These are phyloP conservation scores for Lagenorhynchus albirostris DNA, from an alignment of 2,113 vertebrate species.

Conservation along the genomic window DNA sequence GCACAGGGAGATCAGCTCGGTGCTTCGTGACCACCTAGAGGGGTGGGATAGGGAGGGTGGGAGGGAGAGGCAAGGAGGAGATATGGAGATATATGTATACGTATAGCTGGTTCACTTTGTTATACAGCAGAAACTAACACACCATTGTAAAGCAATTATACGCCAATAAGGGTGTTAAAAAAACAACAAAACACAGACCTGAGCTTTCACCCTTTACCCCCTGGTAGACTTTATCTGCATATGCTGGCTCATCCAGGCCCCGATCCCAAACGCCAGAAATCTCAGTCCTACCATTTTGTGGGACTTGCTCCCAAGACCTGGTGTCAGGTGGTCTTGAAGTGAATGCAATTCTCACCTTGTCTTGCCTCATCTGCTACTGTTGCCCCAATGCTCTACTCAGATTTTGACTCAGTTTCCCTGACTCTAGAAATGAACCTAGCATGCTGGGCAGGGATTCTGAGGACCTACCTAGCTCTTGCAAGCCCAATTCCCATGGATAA, in stretches of 20 bases:
- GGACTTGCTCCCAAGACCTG: not conserved
- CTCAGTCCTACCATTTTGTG: not conserved
- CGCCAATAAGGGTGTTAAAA: no score
- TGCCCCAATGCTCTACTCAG: not conserved
- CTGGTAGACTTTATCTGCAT: not conserved
- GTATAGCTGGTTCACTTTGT: no score
- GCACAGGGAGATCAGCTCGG: no score
- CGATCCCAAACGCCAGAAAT: accelerated
- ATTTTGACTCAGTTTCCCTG: not conserved
- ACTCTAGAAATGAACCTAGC: not conserved
- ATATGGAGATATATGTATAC: accelerated
- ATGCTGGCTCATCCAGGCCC: accelerated
- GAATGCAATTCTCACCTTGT: not conserved
- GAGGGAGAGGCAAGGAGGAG: no score
- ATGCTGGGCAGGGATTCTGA: not conserved
- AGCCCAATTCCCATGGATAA: not conserved
- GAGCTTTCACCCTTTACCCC: not conserved
- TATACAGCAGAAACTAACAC: no score
- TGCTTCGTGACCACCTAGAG: no score
- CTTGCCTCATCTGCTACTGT: not conserved
- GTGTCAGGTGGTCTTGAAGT: no score
- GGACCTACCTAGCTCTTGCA: not conserved
- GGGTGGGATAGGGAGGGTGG: no score
- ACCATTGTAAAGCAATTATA: no score
- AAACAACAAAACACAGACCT: not conserved